Evolutionary conservation across 2,797 vertebrate genomes (phyloP), one percentile per base, ranked within the genome.

Genomic region (Enteromius thamalakanensis): DNA sequence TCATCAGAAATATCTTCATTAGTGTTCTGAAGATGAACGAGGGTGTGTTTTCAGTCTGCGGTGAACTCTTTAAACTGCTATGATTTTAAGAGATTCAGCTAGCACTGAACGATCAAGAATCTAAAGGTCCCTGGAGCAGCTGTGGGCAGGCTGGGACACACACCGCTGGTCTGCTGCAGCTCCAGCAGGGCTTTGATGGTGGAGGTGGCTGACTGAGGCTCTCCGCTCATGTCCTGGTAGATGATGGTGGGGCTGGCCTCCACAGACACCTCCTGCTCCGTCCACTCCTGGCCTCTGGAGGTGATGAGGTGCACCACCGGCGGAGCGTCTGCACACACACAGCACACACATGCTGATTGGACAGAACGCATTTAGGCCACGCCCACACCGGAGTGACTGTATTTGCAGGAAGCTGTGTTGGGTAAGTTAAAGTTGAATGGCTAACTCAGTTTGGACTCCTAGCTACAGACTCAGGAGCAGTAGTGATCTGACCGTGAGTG

Each of bases 151-250:
- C 40, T 58, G 62, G 62, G 40, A 85, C 49, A 68, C 84, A 6
- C 76, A 98, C 98, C 97, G 94, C 96, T 95, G 45, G 96, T 98
- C 90, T 99, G 97, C 89, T 99, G 98, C 86, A 99, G 96, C 91
- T 99, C 98, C 91, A 99, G 92, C 55, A 99, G 92, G 11, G 98
- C 98, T 94, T 98, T 99, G 90, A 99, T 99, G 2, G 98, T 99
- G 85, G 98, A 98, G 14, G 98, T 95, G 51, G 98, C 98, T 0
- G 97, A 99, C 90, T 99, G 98, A 85, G 97, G 96, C 91, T 98
- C 97, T 89, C 91, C 94, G 19, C 95, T 94, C 80, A 98, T 94
- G 23, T 99, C 98, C 90, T 98, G 98, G 91, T 98, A 98, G 91
- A 99, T 97, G 64, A 99, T 97, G 2, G 96, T 96, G 69, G 97